phyloP scores from a whole-genome alignment of 1,140 invertebrate species.

The Hyphantria cunea region DNA sequence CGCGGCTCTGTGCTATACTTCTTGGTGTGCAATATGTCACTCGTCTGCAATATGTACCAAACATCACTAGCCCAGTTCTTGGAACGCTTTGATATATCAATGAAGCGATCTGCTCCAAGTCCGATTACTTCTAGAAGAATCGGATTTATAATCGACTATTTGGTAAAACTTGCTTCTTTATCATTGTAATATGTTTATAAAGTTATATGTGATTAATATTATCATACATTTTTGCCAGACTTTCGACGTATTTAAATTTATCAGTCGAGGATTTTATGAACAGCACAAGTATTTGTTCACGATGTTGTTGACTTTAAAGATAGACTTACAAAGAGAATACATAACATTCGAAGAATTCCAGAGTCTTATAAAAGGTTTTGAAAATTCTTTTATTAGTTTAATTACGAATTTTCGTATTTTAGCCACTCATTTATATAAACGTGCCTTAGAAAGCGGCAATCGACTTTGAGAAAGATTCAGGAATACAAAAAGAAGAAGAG shows the following conservation, averaged over 20 bases:
- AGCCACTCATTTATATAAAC: no score
- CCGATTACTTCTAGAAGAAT: slow-evolving; percentile 89
- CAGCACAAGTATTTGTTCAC: slow-evolving; percentile 93
- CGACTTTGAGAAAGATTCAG: no score
- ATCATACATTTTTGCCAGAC: slow-evolving; percentile 54
- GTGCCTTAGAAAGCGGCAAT: no score
- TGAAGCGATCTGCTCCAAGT: slow-evolving; percentile 88
- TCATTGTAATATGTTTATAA: no score
- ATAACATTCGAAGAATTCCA: slow-evolving; percentile 92
- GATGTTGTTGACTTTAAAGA: slow-evolving; percentile 90
- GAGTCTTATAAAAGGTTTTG: slow-evolving; percentile 91
- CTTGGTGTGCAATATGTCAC: slow-evolving; percentile 94
- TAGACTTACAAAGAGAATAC: slow-evolving; percentile 88
- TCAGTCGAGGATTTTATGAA: slow-evolving; percentile 91
- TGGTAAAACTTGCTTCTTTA: slow-evolving; percentile 78
- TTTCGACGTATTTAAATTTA: slow-evolving; percentile 85
- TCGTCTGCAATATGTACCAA: slow-evolving; percentile 97
- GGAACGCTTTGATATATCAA: slow-evolving; percentile 93
- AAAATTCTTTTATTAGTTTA: no score
- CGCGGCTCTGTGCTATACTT: slow-evolving; percentile 96
- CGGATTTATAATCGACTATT: slow-evolving; percentile 89
- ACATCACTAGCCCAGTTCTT: slow-evolving; percentile 95
- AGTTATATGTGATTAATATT: no score
- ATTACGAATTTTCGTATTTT: no score
- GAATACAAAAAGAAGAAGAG: no score